These are phyloP conservation scores for Microchrysa polita DNA, from an alignment of 2,888 invertebrate genomes.

Conservation along the genomic window DNA sequence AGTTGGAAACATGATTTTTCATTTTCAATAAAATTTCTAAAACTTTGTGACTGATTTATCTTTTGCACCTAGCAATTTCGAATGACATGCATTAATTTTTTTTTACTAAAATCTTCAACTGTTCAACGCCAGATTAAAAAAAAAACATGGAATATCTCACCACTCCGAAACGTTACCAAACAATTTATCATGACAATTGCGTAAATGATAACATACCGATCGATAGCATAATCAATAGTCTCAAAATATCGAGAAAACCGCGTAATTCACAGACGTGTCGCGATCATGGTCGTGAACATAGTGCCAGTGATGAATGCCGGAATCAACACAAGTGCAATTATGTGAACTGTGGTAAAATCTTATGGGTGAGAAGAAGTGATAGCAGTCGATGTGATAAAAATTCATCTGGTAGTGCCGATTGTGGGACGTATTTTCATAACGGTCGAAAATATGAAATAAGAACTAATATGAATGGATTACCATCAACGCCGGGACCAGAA, in stretches of 20 bases:
- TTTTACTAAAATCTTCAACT: too few species aligned
- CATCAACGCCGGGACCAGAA: constrained; percentile 60
- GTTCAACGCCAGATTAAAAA: neutral
- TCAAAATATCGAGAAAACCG: constrained; percentile 1
- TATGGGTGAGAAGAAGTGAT: constrained; percentile 59
- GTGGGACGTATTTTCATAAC: neutral
- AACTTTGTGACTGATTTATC: too few species aligned
- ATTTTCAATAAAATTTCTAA: too few species aligned
- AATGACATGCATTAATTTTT: too few species aligned
- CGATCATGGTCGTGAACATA: constrained; percentile 6
- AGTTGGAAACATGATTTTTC: too few species aligned
- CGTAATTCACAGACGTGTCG: constrained; percentile 23
- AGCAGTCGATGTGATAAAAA: neutral
- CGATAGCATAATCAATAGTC: neutral
- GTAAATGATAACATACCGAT: constrained; percentile 25
- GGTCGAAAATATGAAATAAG: constrained; percentile 52
- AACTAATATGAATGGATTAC: constrained; percentile 60
- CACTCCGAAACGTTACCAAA: constrained; percentile 24
- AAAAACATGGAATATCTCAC: constrained; percentile 39
- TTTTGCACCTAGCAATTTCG: too few species aligned
- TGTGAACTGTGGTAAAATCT: constrained; percentile 62
- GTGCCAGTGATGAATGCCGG: neutral
- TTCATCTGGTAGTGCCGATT: neutral
- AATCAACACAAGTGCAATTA: constrained; percentile 56
- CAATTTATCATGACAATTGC: constrained; percentile 36